Conservation (phyloP, 2,113 vertebrate genomes). For the Pterocles orientalis region DNA sequence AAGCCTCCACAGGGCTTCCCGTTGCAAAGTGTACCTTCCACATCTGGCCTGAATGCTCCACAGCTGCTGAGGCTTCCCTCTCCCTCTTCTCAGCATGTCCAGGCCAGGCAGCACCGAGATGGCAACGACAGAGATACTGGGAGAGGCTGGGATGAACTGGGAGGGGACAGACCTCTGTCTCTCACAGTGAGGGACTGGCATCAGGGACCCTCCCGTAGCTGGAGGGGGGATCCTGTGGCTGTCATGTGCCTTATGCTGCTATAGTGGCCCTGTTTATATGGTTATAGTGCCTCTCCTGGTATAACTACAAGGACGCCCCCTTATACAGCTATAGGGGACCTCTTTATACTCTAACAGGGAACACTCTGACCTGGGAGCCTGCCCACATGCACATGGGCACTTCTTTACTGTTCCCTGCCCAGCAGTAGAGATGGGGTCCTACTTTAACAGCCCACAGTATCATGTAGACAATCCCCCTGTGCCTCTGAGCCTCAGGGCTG, state of each 20-base stretch:
- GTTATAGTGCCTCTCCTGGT: not conserved
- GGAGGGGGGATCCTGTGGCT: not conserved
- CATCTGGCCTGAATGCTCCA: constrained; percentile 23
- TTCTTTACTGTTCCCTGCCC: not conserved
- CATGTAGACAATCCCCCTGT: accelerated
- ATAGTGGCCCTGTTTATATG: not conserved
- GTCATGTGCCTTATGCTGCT: not conserved
- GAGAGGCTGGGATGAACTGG: not conserved
- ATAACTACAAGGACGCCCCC: not conserved
- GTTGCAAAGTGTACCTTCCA: not conserved
- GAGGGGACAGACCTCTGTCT: not conserved
- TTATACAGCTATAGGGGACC: not conserved
- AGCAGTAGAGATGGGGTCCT: not conserved
- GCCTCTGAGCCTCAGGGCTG: not conserved
- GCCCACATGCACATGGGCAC: not conserved
- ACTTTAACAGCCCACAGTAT: not conserved
- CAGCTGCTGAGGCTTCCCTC: not conserved
- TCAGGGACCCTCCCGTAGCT: not conserved
- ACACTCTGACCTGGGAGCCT: not conserved
- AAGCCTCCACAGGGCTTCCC: not conserved
- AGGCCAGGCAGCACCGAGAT: not conserved
- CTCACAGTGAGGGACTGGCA: not conserved
- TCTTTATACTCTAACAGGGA: not conserved
- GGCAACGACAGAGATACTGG: not conserved
- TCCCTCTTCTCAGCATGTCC: not conserved